Percentiles rank a stretch among this genome's conserved stretches.
Evolutionary conservation across 2,888 invertebrate genomes (phyloP).

Genomic region (Euphydryas editha): DNA sequence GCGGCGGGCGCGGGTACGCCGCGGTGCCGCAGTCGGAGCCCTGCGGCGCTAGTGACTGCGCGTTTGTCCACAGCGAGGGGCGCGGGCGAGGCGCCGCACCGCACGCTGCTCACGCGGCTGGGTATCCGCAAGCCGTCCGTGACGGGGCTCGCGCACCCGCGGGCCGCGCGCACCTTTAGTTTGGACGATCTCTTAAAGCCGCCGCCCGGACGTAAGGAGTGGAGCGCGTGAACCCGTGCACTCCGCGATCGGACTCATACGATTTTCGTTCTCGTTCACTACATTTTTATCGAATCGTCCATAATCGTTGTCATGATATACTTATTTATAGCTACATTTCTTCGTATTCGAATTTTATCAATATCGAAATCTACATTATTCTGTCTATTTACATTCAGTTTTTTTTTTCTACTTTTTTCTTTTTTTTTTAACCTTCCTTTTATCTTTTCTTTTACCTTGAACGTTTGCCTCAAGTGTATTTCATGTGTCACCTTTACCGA

Average conservation of each 20-base stretch:
- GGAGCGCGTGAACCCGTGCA: slow-evolving; percentile 64
- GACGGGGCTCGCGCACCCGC: slow-evolving; percentile 89
- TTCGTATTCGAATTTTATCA: not conserved
- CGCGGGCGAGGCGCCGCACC: slow-evolving; percentile 66
- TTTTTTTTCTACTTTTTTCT: not conserved
- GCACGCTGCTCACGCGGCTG: slow-evolving; percentile 91
- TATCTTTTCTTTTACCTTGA: not conserved
- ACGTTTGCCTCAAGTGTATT: not conserved
- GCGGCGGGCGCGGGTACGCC: slow-evolving; percentile 53
- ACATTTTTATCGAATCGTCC: not conserved
- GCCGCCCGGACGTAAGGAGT: slow-evolving; percentile 91
- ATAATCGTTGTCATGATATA: slow-evolving; percentile 9
- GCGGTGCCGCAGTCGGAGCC: slow-evolving; percentile 64
- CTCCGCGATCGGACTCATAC: slow-evolving; percentile 57
- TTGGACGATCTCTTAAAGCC: slow-evolving; percentile 94
- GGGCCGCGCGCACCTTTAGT: slow-evolving; percentile 92
- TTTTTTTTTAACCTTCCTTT: not conserved
- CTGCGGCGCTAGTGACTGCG: slow-evolving; percentile 49
- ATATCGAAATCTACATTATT: not conserved
- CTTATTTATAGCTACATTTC: slow-evolving; percentile 1
- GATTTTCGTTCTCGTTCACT: not conserved
- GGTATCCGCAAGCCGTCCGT: slow-evolving; percentile 95
- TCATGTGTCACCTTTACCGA: not conserved
- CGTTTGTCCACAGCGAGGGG: slow-evolving; percentile 46
- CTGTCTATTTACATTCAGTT: not conserved